Conservation (phyloP, 2,113 vertebrate species). For the Indicator indicator region DNA sequence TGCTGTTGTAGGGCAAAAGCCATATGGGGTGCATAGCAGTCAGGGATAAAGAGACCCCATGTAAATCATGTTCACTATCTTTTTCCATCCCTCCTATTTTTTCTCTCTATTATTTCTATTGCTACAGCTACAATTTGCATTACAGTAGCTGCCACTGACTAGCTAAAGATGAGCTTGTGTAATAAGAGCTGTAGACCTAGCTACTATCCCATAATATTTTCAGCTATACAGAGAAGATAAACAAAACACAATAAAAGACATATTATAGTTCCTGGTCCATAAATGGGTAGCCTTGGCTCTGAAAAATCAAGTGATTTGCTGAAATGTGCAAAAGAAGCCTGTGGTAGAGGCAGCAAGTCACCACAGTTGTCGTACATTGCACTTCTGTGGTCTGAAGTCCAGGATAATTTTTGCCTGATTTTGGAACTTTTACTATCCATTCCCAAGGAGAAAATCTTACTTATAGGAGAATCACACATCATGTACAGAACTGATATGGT, state of each 20-base stretch:
- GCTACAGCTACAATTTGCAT: not conserved
- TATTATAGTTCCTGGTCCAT: not conserved
- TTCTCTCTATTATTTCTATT: not conserved
- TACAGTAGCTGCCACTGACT: not conserved
- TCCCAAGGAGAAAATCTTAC: conserved; percentile 26
- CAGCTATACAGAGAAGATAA: not conserved
- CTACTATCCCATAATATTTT: not conserved
- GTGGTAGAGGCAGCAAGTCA: not conserved
- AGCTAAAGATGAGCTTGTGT: not conserved
- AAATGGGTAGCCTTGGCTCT: not conserved
- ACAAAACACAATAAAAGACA: not conserved
- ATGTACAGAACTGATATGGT: not conserved
- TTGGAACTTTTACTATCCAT: not conserved
- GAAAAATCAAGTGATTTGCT: conserved; percentile 14
- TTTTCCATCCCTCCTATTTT: not conserved
- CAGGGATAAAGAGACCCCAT: not conserved
- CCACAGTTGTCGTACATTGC: not conserved
- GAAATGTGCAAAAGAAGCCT: not conserved
- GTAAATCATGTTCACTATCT: not conserved
- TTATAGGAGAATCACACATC: not conserved
- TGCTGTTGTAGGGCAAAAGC: not conserved
- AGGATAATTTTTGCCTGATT: not conserved
- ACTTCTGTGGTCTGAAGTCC: not conserved
- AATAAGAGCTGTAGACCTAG: not conserved
- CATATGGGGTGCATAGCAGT: not conserved